Conservation (phyloP, 2,797 vertebrate genomes). For the Parambassis ranga region DNA sequence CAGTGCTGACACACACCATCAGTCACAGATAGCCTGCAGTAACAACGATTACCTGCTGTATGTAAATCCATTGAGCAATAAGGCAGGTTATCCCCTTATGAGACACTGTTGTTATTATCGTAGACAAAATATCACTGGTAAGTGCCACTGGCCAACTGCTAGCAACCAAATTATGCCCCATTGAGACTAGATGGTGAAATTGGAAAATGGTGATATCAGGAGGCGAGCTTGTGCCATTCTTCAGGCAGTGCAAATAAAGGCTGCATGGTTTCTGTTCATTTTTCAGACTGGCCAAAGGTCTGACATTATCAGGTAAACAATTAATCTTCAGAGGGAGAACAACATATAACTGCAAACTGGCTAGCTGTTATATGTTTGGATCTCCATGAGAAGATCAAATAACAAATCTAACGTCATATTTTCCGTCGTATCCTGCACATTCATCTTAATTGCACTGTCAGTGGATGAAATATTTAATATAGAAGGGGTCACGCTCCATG, state of each 20-base stretch:
- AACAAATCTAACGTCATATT: background rate
- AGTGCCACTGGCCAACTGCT: conserved; percentile 62
- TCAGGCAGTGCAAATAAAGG: conserved; percentile 27
- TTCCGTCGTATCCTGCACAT: background rate
- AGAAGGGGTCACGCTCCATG: no score
- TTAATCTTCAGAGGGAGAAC: conserved; percentile 21
- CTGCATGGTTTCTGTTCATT: conserved; percentile 34
- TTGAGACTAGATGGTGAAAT: conserved; percentile 49
- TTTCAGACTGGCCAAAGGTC: conserved; percentile 23
- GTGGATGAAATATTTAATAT: background rate
- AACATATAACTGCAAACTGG: conserved; percentile 25
- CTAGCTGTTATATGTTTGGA: conserved; percentile 1
- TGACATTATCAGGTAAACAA: conserved; percentile 37
- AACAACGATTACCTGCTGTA: conserved; percentile 68
- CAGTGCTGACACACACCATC: conserved; percentile 71
- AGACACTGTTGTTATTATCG: conserved; percentile 52
- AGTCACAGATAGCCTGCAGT: conserved; percentile 66
- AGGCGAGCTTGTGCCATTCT: conserved; percentile 23
- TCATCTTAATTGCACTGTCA: background rate
- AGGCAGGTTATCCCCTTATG: conserved; percentile 65
- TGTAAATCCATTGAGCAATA: conserved; percentile 76
- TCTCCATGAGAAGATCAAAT: conserved; percentile 9
- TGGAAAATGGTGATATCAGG: conserved; percentile 54
- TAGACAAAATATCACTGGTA: conserved; percentile 45
- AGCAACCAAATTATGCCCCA: conserved; percentile 56